A percentile compares a stretch with the other conserved stretches of the same genome.
Conservation (phyloP, 2,888 invertebrate species). For the Sycophila texana region DNA sequence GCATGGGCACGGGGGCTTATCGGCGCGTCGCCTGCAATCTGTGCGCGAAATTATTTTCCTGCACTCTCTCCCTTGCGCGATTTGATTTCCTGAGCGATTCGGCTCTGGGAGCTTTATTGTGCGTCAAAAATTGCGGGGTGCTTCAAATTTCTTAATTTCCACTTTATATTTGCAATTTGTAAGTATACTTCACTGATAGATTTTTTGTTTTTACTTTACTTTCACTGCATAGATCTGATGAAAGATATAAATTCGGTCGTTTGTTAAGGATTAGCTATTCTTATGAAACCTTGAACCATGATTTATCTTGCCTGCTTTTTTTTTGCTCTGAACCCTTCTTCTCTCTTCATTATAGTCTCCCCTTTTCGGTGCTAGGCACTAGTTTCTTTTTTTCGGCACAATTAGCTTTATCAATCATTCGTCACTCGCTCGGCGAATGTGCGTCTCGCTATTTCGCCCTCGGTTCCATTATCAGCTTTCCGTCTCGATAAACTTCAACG, state of each 20-base stretch:
- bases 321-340: conserved; percentile 32
- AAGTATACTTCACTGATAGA: too few species aligned
- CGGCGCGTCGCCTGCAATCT: too few species aligned
- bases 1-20: neutral
- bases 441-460: conserved; percentile 52
- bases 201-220: too few species aligned
- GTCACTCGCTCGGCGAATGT: conserved; percentile 47
- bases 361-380: conserved; percentile 23
- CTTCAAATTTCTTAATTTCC: conserved; percentile 53
- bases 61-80: neutral
- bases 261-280: conserved; percentile 56
- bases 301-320: conserved; percentile 58
- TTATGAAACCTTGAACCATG: conserved; percentile 52
- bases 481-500: conserved; percentile 33
- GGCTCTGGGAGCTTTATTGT: too few species aligned
- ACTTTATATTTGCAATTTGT: too few species aligned
- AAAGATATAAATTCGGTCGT: conserved; percentile 59
- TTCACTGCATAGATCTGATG: neutral
- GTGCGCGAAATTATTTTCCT: too few species aligned
- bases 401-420: conserved; percentile 41
- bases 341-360: conserved; percentile 44
- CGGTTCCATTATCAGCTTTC: conserved; percentile 45
- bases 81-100: too few species aligned
- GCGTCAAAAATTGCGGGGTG: conserved; percentile 7
- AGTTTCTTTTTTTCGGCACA: conserved; percentile 31